Conservation (phyloP, 2,797 vertebrate genomes). For the Denticeps clupeoides region DNA sequence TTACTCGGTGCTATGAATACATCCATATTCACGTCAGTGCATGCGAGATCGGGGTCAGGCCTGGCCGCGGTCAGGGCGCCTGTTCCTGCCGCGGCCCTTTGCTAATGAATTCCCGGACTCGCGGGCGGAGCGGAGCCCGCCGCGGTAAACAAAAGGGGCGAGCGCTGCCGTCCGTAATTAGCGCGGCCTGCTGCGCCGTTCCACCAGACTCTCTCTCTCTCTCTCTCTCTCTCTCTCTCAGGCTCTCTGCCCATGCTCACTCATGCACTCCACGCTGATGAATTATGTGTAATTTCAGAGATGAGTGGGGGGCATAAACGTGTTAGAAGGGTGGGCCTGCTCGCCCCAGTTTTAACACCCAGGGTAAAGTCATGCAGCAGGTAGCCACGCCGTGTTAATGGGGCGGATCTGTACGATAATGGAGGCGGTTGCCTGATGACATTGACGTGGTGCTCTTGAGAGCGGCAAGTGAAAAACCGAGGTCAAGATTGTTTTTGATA, state of each 20-base stretch:
- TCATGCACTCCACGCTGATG: slow-evolving; percentile 28
- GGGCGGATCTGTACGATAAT: neutral
- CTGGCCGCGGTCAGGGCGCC: neutral
- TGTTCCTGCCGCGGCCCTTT: slow-evolving; percentile 8
- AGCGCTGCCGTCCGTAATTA: slow-evolving; percentile 24
- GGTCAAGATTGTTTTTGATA: neutral
- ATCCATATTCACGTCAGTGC: neutral
- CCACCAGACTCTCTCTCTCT: slow-evolving; percentile 4
- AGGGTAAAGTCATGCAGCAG: neutral
- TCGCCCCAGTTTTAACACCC: no score
- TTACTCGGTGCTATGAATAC: slow-evolving; percentile 8
- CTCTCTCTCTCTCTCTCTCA: slow-evolving; percentile 9
- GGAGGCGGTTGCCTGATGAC: neutral
- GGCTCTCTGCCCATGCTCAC: slow-evolving; percentile 16
- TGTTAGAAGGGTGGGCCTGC: slow-evolving; percentile 19
- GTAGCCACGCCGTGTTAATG: neutral
- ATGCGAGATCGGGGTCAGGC: neutral
- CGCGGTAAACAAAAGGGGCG: slow-evolving; percentile 19
- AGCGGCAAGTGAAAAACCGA: neutral
- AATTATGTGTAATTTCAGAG: slow-evolving; percentile 41
- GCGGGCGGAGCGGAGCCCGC: slow-evolving; percentile 13
- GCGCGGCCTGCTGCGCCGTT: slow-evolving; percentile 11
- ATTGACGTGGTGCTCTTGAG: neutral
- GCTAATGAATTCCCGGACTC: slow-evolving; percentile 14
- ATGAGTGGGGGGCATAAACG: slow-evolving; percentile 36